Conservation (phyloP, 2,113 vertebrate genomes). For the Okapia johnstoni region DNA sequence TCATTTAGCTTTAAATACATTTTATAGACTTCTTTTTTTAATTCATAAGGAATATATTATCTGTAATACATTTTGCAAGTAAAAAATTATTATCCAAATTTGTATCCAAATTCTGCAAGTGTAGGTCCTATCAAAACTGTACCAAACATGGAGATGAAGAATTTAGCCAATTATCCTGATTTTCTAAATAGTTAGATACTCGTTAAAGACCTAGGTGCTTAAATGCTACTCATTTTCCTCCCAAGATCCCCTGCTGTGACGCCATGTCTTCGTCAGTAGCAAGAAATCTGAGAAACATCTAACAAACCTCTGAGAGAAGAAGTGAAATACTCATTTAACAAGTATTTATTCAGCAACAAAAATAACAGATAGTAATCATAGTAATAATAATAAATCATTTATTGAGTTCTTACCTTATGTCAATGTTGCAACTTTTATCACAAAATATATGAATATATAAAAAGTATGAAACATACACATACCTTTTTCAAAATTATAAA, state of each 20-base stretch:
- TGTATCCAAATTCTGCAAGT: not conserved
- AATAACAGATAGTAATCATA: not conserved
- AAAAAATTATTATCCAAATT: not conserved
- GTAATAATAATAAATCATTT: not conserved
- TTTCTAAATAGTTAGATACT: not conserved
- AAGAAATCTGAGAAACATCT: not conserved
- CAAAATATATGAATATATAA: not conserved
- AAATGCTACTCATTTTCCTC: not conserved
- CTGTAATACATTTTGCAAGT: not conserved
- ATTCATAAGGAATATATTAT: not conserved
- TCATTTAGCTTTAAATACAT: not conserved
- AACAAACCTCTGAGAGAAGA: not conserved
- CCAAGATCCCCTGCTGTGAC: not conserved
- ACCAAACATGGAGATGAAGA: not conserved
- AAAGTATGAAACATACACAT: not conserved
- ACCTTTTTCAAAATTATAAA: not conserved
- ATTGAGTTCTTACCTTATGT: not conserved
- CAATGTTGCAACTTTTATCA: not conserved
- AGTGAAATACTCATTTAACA: not conserved
- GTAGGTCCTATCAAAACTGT: not conserved
- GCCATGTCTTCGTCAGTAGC: not conserved
- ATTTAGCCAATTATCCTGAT: not conserved
- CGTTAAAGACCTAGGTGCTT: not conserved
- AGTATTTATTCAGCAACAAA: not conserved
- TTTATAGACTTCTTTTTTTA: not conserved